Percentiles rank a stretch among this genome's conserved stretches.
phyloP scores from a whole-genome alignment of 2,797 vertebrate species.

The Eulemur rubriventer region DNA sequence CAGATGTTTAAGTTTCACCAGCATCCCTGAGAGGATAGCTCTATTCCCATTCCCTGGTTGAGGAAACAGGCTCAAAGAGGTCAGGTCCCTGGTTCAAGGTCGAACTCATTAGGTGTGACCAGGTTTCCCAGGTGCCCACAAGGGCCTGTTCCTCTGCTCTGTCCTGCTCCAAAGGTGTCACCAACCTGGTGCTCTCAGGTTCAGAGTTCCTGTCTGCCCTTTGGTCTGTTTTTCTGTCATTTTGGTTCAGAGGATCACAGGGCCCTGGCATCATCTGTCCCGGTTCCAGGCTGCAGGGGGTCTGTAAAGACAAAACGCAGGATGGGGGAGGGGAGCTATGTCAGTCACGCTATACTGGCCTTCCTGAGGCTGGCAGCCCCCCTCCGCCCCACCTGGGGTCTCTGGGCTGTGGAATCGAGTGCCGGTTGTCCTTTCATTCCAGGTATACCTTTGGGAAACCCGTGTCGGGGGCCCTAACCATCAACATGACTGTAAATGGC shows the following conservation, averaged over 20 bases:
- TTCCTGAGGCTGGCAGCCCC: background rate
- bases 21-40: background rate
- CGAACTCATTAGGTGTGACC: background rate
- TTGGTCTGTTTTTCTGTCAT: background rate
- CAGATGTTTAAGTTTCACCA: background rate
- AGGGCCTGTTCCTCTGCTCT: background rate
- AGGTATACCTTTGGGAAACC: constrained; percentile 97
- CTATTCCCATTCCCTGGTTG: background rate
- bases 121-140: background rate
- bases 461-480: constrained; percentile 90
- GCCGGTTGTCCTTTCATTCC: constrained; percentile 35
- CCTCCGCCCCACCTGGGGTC: no score
- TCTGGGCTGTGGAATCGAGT: background rate
- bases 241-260: background rate
- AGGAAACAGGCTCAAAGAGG: background rate
- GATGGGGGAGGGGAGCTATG: no score
- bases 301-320: background rate
- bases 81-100: background rate
- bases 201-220: background rate
- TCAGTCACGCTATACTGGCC: fast-evolving
- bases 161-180: background rate
- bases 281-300: background rate
- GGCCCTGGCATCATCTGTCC: background rate
- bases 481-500: constrained; percentile 96
- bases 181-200: background rate